Conservation (phyloP, 2,888 invertebrate species). For the Pammene fasciana region DNA sequence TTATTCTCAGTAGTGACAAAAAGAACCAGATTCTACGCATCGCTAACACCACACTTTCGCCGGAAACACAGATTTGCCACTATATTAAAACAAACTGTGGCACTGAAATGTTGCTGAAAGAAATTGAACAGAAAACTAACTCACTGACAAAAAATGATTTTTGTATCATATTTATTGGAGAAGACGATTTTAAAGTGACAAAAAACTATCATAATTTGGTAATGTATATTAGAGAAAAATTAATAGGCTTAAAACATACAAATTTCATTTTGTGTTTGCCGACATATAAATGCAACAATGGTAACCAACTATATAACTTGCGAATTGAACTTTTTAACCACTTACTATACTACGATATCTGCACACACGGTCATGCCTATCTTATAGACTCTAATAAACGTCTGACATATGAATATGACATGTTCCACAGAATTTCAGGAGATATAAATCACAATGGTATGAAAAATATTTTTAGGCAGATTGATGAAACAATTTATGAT, state of each 20-base stretch:
- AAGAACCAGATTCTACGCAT: background rate
- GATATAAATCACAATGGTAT: background rate
- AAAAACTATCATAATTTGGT: slow-evolving; percentile 7
- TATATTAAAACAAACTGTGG: background rate
- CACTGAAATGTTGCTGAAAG: background rate
- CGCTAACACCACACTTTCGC: background rate
- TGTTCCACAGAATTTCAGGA: background rate
- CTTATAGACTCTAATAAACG: background rate
- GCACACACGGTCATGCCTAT: background rate
- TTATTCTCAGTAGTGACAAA: background rate
- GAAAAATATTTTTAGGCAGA: background rate
- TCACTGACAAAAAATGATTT: background rate
- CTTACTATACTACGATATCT: background rate
- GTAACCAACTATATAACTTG: background rate
- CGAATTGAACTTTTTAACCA: background rate
- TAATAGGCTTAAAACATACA: background rate
- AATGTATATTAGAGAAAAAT: background rate
- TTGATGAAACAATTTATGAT: background rate
- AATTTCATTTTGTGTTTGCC: background rate
- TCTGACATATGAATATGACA: background rate
- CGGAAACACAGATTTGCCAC: background rate
- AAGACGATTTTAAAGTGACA: background rate
- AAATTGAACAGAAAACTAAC: background rate
- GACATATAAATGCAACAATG: no score
- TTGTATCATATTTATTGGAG: background rate